Evolutionary conservation across 2,888 invertebrate genomes (phyloP).

Genomic region (Dryococelus australis): DNA sequence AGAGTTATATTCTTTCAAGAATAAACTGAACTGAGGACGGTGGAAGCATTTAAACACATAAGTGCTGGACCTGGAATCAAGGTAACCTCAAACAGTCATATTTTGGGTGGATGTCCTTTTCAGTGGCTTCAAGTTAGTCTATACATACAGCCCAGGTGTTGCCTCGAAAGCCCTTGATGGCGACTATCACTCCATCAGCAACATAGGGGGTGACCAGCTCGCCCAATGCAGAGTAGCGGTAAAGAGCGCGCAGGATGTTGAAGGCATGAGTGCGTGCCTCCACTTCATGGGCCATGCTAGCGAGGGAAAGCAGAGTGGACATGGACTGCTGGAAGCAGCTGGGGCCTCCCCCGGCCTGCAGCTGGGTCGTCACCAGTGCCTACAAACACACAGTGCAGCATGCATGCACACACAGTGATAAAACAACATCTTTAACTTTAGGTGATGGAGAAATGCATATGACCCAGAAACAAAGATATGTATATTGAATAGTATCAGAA

Average conservation of each 20-base stretch:
- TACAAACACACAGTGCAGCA: conserved; percentile 56
- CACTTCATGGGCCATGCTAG: conserved; percentile 46
- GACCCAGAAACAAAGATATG: too few species aligned
- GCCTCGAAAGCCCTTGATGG: conserved; percentile 77
- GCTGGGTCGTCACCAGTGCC: conserved; percentile 80
- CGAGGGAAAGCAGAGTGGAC: conserved; percentile 62
- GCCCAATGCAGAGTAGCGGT: conserved; percentile 77
- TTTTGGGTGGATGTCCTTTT: too few species aligned
- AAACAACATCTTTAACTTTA: too few species aligned
- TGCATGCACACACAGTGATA: too few species aligned
- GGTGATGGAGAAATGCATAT: too few species aligned
- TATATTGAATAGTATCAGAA: too few species aligned
- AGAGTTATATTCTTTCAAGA: too few species aligned
- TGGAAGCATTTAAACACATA: too few species aligned
- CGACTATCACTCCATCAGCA: conserved; percentile 72
- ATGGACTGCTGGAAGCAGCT: conserved; percentile 68
- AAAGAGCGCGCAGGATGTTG: conserved; percentile 85
- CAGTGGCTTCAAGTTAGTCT: not conserved
- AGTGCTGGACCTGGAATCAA: too few species aligned
- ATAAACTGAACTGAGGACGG: too few species aligned
- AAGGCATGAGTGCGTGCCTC: conserved; percentile 78
- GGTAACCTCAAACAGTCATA: too few species aligned
- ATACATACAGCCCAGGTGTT: conserved; percentile 74
- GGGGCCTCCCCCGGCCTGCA: conserved; percentile 65
- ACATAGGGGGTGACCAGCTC: conserved; percentile 75